Conservation (phyloP, 2,888 invertebrate species). For the Drosophila mettleri region DNA sequence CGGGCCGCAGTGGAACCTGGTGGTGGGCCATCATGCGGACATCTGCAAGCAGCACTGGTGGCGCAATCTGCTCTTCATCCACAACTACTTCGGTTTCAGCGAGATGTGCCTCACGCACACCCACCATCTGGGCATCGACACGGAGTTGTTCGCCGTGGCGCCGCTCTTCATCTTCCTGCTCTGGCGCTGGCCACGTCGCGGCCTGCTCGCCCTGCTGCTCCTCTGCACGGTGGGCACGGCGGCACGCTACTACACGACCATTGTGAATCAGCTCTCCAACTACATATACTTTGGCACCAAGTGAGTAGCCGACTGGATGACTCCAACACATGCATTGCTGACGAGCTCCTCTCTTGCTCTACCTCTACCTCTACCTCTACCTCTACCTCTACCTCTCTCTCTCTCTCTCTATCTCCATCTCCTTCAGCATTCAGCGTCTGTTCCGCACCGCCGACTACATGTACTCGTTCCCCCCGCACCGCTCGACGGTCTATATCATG, state of each 20-base stretch:
- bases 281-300: slow-evolving; percentile 89
- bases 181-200: slow-evolving; percentile 88
- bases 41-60: slow-evolving; percentile 90
- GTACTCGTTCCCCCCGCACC: slow-evolving; percentile 88
- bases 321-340: not conserved
- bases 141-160: slow-evolving; percentile 88
- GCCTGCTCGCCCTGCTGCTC: slow-evolving; percentile 84
- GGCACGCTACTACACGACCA: slow-evolving; percentile 88
- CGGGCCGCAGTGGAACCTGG: slow-evolving; percentile 90
- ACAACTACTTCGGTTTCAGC: slow-evolving; percentile 90
- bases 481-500: slow-evolving; percentile 89
- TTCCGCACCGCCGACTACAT: slow-evolving; percentile 89
- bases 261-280: slow-evolving; percentile 87
- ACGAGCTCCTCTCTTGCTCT: too few relatives aligned
- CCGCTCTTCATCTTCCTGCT: slow-evolving; percentile 87
- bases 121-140: slow-evolving; percentile 90
- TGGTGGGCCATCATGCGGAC: slow-evolving; percentile 88
- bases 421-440: slow-evolving; percentile 87
- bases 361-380: not conserved
- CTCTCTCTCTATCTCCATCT: not conserved
- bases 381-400: not conserved
- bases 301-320: slow-evolving; percentile 85
- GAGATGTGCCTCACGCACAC: slow-evolving; percentile 91
- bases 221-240: slow-evolving; percentile 87
- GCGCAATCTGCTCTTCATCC: slow-evolving; percentile 89